Conservation (phyloP, 2,797 vertebrate genomes). For the Pterois miles region DNA sequence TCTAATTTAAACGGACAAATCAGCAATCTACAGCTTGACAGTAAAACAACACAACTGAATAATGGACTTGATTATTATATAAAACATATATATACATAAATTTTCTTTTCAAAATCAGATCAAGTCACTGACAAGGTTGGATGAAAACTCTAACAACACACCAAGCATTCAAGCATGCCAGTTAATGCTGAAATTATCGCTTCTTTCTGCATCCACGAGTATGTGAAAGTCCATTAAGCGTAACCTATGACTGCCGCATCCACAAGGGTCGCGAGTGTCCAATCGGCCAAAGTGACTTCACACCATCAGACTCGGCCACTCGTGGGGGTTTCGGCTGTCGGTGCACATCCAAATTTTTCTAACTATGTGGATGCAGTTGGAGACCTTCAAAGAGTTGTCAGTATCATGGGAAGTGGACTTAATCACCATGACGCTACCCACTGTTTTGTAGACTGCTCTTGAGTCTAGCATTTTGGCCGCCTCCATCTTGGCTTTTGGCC, state of each 20-base stretch:
- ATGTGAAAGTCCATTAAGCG: fast-evolving
- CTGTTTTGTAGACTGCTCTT: background rate
- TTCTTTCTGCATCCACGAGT: background rate
- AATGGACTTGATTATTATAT: background rate
- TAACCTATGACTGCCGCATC: background rate
- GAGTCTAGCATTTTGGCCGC: too few species aligned
- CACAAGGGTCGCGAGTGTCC: background rate
- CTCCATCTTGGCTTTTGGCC: too few species aligned
- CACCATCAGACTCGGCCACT: too few species aligned
- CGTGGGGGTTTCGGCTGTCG: too few species aligned
- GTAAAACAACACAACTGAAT: background rate
- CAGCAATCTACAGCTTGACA: background rate
- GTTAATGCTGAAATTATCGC: fast-evolving
- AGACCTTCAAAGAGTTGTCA: too few species aligned
- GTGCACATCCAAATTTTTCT: too few species aligned
- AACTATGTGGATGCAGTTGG: too few species aligned
- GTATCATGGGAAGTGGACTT: too few species aligned
- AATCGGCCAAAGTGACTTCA: background rate
- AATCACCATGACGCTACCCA: too few species aligned
- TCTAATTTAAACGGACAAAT: background rate
- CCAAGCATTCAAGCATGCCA: background rate
- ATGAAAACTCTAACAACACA: background rate
- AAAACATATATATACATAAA: too few species aligned
- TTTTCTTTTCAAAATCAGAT: background rate
- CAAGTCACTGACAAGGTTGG: background rate